Base-by-base conservation (phyloP, 2,797 vertebrate genomes). In the Tamandua tetradactyla region DNA sequence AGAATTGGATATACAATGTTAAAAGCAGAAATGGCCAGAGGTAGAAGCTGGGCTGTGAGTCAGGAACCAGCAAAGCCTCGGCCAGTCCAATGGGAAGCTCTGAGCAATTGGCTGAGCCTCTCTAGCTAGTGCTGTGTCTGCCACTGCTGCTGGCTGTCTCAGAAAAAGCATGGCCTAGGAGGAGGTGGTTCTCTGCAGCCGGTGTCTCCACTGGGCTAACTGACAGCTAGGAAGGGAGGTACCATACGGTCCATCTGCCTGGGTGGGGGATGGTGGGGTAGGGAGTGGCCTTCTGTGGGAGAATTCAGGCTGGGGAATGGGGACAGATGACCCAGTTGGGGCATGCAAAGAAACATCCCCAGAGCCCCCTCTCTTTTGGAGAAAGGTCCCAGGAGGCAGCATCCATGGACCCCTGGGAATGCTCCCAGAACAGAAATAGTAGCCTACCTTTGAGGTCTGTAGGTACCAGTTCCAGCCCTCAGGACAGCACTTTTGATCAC, bases 151-250 rank as follows among this genome's bases (percentile, higher is more conserved):
- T 57, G 74, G 23, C 27, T 32, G 30, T 22, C 37, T 42, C 10
- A 1, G 6, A 12, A n/a, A 27, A n/a, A 11, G 32, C 20, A 0
- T 64, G 47, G 11, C 32, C 62, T 71, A 14, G 2, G 35, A 52
- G 17, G 44, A n/a, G 55, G 13, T 35, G 49, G 42, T n/a, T 69
- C 59, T 47, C n/a, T 32, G 61, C 23, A 32, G 52, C 42, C 0
- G 44, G 35, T 20, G 40, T 30, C 42, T 11, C 30, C 23, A 47
- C 15, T 32, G 27, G 32, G n/a, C 61, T 52, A 2, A 11, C 6
- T 6, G 30, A 25, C 44, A 6, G 40, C 40, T 27, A 7, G 44
- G 64, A 22, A 52, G 83, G 55, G 44, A 61, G 42, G 52, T 1
- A 0, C 25, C 12, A 12, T 18, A 64, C n/a, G 42, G 52, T 74